Evolutionary conservation across 2,113 vertebrate genomes (phyloP), one percentile per base, ranked within the genome.

Genomic region (Ploceus nigricollis): DNA sequence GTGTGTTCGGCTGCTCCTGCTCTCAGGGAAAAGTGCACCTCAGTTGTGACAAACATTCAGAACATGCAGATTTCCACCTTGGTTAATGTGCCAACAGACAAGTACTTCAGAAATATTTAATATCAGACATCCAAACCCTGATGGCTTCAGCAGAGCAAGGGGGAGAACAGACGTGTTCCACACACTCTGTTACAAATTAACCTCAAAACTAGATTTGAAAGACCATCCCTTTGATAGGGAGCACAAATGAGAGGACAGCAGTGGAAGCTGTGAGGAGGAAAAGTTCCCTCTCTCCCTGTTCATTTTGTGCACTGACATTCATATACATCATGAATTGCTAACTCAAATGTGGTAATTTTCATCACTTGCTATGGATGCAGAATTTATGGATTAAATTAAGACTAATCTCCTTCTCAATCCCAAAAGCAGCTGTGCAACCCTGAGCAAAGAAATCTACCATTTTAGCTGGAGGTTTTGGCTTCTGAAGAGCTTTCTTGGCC

Each of bases 401-500:
- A 24, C 64, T 4, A 0, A 40, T 24, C 37, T 75, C 35, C 39
- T 47, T 61, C 69, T 69, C 73, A 58, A 54, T 39, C 56, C 31
- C 45, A 18, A 83, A 84, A 76, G 44, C 25, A 65, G 14, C 33
- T 11, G 7, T 21, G 25, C n/a, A 25, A 57, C 61, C 60, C 53
- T 31, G 15, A 18, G 24, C n/a, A 76, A 84, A 77, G 40, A 47
- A 91, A 98, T 98, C 97, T 97, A 99, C 99, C 86, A 98, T 98
- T 94, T 99, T 99, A 53, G 99, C 97, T 0, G 98, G 98, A 42
- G 99, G 99, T 97, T 99, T 99, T 5, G 99, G 99, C 91, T 99
- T 99, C 97, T 99, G 99, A 60, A 99, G 98, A 51, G 99, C 99
- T 96, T 99, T 99, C 90, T 99, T 98, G 82, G 99, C 99, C 97